phyloP scores from a whole-genome alignment of 2,888 invertebrate genomes.

The Chrysotoxum bicinctum region DNA sequence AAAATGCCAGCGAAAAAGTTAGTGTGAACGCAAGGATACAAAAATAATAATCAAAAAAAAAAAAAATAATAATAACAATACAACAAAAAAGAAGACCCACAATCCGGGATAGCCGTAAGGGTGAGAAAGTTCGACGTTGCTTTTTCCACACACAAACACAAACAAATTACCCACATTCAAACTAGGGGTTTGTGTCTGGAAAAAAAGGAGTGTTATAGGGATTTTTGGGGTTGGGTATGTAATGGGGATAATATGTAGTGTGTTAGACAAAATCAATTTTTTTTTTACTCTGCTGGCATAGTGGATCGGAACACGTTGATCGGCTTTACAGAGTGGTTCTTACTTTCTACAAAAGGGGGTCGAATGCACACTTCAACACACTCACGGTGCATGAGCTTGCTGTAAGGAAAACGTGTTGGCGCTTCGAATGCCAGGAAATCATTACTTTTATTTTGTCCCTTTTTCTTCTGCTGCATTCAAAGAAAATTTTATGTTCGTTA shows the following conservation, averaged over 20 bases:
- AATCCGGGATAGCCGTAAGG: not conserved
- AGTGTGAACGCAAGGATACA: constrained; percentile 47
- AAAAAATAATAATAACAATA: constrained; percentile 18
- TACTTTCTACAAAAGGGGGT: constrained; percentile 19
- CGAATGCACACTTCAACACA: constrained; percentile 21
- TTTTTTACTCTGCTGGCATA: constrained; percentile 16
- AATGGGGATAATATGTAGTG: constrained; percentile 24
- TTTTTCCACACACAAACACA: constrained; percentile 50
- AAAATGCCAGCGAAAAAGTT: constrained; percentile 52
- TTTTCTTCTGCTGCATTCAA: constrained; percentile 40
- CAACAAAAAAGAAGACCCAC: not conserved
- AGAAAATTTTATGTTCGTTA: constrained; percentile 50
- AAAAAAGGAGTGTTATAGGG: not conserved
- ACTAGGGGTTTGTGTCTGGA: constrained; percentile 37
- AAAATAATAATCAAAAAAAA: constrained; percentile 48
- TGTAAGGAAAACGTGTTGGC: constrained; percentile 54
- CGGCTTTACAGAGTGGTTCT: constrained; percentile 52
- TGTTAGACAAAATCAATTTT: constrained; percentile 55
- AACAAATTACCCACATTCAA: constrained; percentile 64
- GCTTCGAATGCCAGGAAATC: constrained; percentile 66
- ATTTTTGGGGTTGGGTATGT: not conserved
- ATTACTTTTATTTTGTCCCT: constrained; percentile 70
- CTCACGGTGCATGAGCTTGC: constrained; percentile 28
- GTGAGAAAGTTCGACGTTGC: constrained; percentile 34
- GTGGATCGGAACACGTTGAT: constrained; percentile 63